Conservation (phyloP, 2,888 invertebrate genomes). For the Biston betularia region DNA sequence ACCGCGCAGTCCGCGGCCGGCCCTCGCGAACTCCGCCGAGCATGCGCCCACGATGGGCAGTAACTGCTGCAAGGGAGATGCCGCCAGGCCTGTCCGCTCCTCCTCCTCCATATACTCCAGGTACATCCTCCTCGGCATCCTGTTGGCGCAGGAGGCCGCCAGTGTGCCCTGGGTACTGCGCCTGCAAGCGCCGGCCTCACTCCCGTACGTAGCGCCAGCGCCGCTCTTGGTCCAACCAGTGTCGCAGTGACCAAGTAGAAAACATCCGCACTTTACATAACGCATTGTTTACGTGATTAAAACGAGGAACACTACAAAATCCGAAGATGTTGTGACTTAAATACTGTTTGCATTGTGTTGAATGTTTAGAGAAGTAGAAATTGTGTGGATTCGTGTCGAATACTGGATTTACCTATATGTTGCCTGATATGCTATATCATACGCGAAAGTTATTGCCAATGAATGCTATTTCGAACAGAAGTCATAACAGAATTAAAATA, state of each 20-base stretch:
- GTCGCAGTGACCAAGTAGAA: conserved; percentile 12
- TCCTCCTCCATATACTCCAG: conserved; percentile 81
- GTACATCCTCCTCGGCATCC: conserved; percentile 76
- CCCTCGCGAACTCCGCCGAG: conserved; percentile 71
- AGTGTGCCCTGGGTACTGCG: conserved; percentile 74
- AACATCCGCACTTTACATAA: conserved; percentile 34
- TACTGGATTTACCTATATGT: neutral
- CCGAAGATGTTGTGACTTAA: conserved; percentile 35
- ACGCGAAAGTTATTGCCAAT: neutral
- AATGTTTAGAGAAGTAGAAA: conserved; percentile 18
- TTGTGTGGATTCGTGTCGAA: conserved; percentile 2
- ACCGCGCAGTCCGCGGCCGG: conserved; percentile 66
- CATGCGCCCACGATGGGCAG: conserved; percentile 85
- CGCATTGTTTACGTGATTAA: conserved; percentile 43
- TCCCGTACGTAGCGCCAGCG: conserved; percentile 65
- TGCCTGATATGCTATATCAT: neutral
- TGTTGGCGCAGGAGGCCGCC: conserved; percentile 68
- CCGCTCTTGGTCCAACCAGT: neutral
- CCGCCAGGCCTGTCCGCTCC: conserved; percentile 76
- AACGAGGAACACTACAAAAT: conserved; percentile 3
- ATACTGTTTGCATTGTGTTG: conserved; percentile 36
- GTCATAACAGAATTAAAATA: neutral
- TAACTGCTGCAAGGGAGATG: conserved; percentile 87
- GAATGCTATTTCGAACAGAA: neutral
- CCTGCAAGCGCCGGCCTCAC: conserved; percentile 54